A percentile compares a stretch with the other conserved stretches of the same genome.
Conservation (phyloP, 2,888 invertebrate species). For the Thysanoteuthis rhombus region DNA sequence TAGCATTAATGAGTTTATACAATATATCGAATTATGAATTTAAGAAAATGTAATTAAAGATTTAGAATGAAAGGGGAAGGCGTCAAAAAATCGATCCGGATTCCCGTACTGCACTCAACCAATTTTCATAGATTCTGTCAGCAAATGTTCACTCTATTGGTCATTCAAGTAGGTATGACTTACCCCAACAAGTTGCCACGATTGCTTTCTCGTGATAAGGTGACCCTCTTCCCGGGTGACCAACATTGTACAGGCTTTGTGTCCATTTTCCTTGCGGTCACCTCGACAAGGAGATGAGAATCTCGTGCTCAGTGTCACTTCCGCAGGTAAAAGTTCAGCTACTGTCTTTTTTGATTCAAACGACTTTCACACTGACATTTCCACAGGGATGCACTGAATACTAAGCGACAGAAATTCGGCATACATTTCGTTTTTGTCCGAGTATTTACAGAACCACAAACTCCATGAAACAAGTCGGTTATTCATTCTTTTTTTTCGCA, state of each 20-base stretch:
- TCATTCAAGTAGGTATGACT: neutral
- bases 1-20: no score
- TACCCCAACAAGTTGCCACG: neutral
- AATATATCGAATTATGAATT: no score
- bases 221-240: neutral
- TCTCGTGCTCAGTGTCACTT: neutral
- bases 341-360: neutral
- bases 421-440: neutral
- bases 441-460: neutral
- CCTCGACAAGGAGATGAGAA: neutral
- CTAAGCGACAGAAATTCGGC: neutral
- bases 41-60: no score
- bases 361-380: neutral
- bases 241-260: neutral
- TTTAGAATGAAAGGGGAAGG: no score
- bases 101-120: no score
- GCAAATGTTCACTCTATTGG: neutral
- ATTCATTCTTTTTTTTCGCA: no score
- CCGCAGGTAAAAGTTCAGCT: neutral
- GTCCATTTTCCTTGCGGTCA: neutral
- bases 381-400: neutral
- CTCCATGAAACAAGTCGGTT: neutral
- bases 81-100: no score
- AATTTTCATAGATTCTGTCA: neutral
- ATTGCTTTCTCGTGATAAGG: neutral